These are phyloP conservation scores for Hemicentrotus pulcherrimus DNA, from an alignment of 35 echinoderm and acorn worm species.

Conservation along the genomic window DNA sequence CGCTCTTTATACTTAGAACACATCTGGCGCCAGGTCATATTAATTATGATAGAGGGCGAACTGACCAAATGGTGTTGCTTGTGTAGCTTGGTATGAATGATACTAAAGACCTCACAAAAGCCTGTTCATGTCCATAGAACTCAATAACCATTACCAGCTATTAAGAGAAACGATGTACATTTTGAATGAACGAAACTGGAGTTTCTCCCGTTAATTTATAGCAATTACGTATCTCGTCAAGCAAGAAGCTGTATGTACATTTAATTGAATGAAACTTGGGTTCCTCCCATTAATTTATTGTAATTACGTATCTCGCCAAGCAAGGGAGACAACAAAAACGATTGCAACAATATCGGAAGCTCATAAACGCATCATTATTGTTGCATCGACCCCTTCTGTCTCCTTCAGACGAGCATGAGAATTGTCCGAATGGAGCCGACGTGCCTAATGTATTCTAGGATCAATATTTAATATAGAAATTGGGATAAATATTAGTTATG, in stretches of 20 bases:
- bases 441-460: not conserved
- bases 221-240: not conserved
- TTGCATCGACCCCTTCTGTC: not conserved
- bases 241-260: not conserved
- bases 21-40: not conserved
- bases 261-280: not conserved
- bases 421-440: conserved; percentile 5
- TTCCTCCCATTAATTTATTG: not conserved
- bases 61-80: not conserved
- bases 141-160: too few species aligned
- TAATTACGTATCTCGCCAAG: not conserved
- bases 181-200: not conserved
- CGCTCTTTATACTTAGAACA: not conserved
- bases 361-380: not conserved
- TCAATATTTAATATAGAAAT: conserved; percentile 41
- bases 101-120: not conserved
- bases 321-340: not conserved
- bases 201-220: not conserved
- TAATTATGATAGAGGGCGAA: not conserved
- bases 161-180: not conserved
- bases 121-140: not conserved
- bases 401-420: not conserved
- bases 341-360: not conserved
- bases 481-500: conserved; percentile 34
- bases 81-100: not conserved